Evolutionary conservation across 2,888 invertebrate species (phyloP), one percentile per base, ranked within the genome.

Genomic region (Synergus laeviventris): DNA sequence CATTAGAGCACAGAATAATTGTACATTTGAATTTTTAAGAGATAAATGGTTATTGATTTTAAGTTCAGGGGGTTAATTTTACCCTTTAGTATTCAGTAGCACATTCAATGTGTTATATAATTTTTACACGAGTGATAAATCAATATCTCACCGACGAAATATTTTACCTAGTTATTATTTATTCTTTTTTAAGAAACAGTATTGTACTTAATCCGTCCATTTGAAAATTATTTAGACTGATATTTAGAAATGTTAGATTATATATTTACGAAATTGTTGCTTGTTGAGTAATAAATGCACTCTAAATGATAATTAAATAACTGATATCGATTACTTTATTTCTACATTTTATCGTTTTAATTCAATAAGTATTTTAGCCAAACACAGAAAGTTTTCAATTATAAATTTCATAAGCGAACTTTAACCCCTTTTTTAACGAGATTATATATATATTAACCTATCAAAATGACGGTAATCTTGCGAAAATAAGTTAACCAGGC

Each of bases 141-240:
- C 3, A 56, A 56, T 18, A 21, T 21, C 18, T 56, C 12, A 21
- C 12, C 21, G 21, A 56, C 56, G 21, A 21, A 56, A 11, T 56
- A 56, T 56, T 56, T 56, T 21, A 56, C 2, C 21, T 18, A 24
- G 21, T 56, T 18, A 56, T 21, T 56, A 39, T 38, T 64, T 12
- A 39, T 64, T 3, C 7, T 12, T 18, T 12, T 5, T 18, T 18
- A 64, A 64, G 14, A 45, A 70, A 70, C 8, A 70, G 49, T 49
- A 70, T 70, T 70, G 70, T 49, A 49, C 16, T 14, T 11, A 49
- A 49, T 70, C 49, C 70, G 70, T 70, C 70, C 70, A 70, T n/a
- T 38, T 18, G 14, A 16, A 31, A 70, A 49, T 12, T 56, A 21
- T 70, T 31, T 49, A 21, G 31, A 70, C 45, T 49, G 24, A 21